phyloP scores from a whole-genome alignment of 2,113 vertebrate genomes.

The Percina caprodes region DNA sequence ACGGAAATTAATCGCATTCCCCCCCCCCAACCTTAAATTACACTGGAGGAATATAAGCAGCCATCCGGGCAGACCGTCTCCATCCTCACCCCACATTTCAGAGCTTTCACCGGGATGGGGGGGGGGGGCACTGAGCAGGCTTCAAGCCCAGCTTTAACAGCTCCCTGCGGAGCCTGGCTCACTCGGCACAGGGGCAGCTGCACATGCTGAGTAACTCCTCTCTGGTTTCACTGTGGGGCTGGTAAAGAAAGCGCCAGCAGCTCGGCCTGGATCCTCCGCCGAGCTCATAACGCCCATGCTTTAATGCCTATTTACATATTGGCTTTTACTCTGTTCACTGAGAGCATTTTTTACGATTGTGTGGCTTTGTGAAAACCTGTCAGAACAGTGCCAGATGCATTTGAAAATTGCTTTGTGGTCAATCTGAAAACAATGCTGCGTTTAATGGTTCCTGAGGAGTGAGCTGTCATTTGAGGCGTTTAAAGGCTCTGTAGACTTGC shows the following conservation, averaged over 20 bases:
- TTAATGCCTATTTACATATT: neutral
- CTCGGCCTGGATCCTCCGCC: neutral
- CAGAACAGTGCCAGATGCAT: no score
- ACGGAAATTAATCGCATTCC: no score
- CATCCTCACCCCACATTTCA: slow-evolving; percentile 1
- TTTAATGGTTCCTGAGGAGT: neutral
- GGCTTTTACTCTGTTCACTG: neutral
- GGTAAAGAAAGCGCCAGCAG: neutral
- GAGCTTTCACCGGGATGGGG: neutral
- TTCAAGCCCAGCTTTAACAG: slow-evolving; percentile 3
- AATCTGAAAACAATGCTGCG: neutral
- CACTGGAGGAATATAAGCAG: slow-evolving; percentile 21
- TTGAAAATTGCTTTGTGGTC: neutral
- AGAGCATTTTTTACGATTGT: neutral
- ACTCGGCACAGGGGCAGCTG: slow-evolving; percentile 41
- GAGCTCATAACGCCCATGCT: neutral
- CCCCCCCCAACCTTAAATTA: neutral
- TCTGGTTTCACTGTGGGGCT: slow-evolving; percentile 42
- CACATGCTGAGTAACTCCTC: neutral
- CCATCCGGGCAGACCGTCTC: neutral
- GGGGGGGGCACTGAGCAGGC: neutral
- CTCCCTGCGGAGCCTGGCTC: slow-evolving; percentile 9
- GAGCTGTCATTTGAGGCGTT: neutral
- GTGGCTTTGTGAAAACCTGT: neutral
- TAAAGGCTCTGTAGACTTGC: neutral